Evolutionary conservation across 1,140 invertebrate genomes (phyloP).

Genomic region (Maniola jurtina): DNA sequence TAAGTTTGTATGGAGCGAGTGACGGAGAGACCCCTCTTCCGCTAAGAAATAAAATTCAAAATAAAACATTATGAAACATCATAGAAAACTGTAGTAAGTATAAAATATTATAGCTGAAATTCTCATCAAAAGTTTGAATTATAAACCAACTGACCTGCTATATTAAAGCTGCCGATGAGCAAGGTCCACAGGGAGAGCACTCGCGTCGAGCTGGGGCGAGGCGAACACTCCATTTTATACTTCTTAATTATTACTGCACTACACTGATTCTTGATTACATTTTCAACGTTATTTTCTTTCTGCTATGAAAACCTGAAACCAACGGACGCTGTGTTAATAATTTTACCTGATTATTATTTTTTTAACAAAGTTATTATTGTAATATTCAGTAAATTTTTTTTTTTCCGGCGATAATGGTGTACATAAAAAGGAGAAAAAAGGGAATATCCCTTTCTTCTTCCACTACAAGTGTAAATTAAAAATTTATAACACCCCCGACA

Average conservation of each 20-base stretch:
- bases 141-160: slow-evolving; percentile 49
- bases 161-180: slow-evolving; percentile 56
- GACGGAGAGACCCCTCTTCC: no score
- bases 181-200: slow-evolving; percentile 57
- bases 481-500: no score
- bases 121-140: slow-evolving; percentile 17
- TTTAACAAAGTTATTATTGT: not conserved
- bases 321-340: slow-evolving; percentile 7
- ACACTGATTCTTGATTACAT: slow-evolving; percentile 38
- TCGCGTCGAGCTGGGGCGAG: slow-evolving; percentile 39
- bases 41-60: no score
- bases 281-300: slow-evolving; percentile 29
- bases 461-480: no score
- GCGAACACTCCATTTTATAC: slow-evolving; percentile 47
- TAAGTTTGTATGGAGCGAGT: no score
- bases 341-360: not conserved
- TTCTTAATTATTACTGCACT: slow-evolving; percentile 40
- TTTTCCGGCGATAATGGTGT: no score
- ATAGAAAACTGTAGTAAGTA: not conserved
- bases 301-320: slow-evolving; percentile 34
- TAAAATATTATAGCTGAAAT: not conserved
- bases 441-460: no score
- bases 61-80: no score
- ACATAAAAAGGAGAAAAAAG: no score
- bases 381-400: no score